Conservation (phyloP, 2,797 vertebrate species). For the Setipinna tenuifilis region DNA sequence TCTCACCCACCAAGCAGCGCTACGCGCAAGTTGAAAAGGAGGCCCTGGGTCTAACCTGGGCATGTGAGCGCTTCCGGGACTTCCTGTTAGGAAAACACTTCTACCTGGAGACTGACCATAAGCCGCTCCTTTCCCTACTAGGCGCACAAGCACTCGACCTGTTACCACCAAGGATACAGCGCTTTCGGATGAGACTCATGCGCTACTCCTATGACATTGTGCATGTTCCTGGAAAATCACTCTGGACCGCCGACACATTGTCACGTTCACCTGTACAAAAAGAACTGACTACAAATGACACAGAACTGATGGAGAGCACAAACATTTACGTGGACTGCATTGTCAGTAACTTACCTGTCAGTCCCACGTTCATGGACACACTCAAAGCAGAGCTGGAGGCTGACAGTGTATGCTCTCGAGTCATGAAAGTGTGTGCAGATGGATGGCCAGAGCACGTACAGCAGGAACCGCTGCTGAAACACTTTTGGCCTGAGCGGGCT, state of each 20-base stretch:
- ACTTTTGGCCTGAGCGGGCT: conserved; percentile 34
- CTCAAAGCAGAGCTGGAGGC: no score
- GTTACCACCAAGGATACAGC: conserved; percentile 35
- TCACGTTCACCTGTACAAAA: conserved; percentile 28
- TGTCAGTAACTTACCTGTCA: no score
- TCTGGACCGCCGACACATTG: conserved; percentile 41
- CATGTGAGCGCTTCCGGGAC: conserved; percentile 27
- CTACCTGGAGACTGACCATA: conserved; percentile 34
- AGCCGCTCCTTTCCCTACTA: conserved; percentile 33
- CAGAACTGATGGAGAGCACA: conserved; percentile 32
- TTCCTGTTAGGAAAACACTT: conserved; percentile 29
- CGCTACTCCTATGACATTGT: conserved; percentile 27
- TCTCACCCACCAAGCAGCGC: conserved; percentile 32
- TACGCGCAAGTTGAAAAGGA: conserved; percentile 39
- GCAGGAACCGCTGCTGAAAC: conserved; percentile 6
- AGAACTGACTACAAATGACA: neutral
- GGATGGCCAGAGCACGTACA: conserved; percentile 24
- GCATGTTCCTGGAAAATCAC: conserved; percentile 40
- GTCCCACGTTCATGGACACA: no score
- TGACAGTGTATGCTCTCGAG: neutral
- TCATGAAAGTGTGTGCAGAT: conserved; percentile 11
- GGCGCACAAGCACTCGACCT: conserved; percentile 39
- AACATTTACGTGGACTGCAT: no score
- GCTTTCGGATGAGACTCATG: conserved; percentile 46
- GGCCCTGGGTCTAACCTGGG: conserved; percentile 34